These are phyloP conservation scores for Lepidurus arcticus DNA, from an alignment of 1,140 invertebrate genomes.

Conservation along the genomic window DNA sequence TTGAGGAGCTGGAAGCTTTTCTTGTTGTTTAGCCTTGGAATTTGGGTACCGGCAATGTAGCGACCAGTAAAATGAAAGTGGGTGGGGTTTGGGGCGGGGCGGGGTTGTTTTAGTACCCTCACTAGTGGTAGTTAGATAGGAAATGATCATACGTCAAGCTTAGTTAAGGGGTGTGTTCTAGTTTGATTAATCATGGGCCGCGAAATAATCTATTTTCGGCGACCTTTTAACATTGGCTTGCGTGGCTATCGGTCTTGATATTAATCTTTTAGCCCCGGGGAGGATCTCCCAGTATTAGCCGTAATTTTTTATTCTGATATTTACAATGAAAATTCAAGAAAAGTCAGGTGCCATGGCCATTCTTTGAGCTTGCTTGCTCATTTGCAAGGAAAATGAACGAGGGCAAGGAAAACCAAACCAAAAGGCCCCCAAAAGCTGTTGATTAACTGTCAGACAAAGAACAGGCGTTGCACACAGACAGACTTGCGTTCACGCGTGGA, in stretches of 20 bases:
- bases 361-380: neutral
- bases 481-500: neutral
- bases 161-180: neutral
- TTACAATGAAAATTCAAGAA: neutral
- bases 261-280: neutral
- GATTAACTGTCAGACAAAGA: neutral
- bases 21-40: no score
- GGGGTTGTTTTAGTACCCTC: no score
- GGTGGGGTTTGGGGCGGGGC: no score
- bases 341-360: neutral
- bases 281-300: neutral
- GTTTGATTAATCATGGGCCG: neutral
- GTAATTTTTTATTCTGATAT: neutral
- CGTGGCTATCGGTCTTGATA: neutral
- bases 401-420: neutral
- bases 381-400: neutral
- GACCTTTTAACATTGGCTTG: neutral
- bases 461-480: neutral
- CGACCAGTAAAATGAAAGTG: no score
- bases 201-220: neutral
- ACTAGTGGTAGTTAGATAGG: no score
- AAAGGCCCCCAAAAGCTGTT: neutral
- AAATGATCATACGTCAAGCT: neutral
- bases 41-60: no score
- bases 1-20: no score